phyloP scores from a whole-genome alignment of 2,797 vertebrate genomes.

The Sebastes variabilis region DNA sequence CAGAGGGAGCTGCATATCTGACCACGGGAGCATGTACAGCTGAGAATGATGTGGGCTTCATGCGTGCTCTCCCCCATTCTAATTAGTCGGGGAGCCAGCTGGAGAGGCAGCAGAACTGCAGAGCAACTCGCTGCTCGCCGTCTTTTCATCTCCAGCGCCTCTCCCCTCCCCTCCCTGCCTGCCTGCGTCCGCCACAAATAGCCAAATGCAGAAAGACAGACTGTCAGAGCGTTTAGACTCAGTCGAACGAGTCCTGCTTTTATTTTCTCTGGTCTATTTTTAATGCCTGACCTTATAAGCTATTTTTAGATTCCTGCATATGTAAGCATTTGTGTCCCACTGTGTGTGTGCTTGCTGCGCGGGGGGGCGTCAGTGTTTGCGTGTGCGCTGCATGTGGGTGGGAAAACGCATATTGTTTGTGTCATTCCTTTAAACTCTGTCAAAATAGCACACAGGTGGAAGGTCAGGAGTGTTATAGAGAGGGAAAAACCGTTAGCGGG shows the following conservation, averaged over 20 bases:
- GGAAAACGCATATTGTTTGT: slow-evolving; percentile 51
- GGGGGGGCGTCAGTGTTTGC: slow-evolving; percentile 22
- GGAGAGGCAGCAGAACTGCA: slow-evolving; percentile 73
- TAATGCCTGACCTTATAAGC: slow-evolving; percentile 61
- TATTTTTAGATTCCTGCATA: slow-evolving; percentile 80
- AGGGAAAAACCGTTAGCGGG: slow-evolving; percentile 23
- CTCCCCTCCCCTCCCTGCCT: slow-evolving; percentile 40
- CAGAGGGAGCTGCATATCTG: slow-evolving; percentile 41
- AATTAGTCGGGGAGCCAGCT: slow-evolving; percentile 72
- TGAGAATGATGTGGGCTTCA: slow-evolving; percentile 58
- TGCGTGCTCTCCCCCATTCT: slow-evolving; percentile 64
- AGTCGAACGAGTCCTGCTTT: slow-evolving; percentile 68
- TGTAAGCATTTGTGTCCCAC: slow-evolving; percentile 66
- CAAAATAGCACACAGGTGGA: slow-evolving; percentile 59
- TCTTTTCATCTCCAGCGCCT: slow-evolving; percentile 67
- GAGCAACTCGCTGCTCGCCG: slow-evolving; percentile 62
- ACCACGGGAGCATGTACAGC: slow-evolving; percentile 46
- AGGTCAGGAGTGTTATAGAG: slow-evolving; percentile 36
- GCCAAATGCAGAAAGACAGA: slow-evolving; percentile 77
- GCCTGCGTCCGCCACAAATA: slow-evolving; percentile 69
- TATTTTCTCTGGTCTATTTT: slow-evolving; percentile 78
- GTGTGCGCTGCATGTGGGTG: slow-evolving; percentile 46
- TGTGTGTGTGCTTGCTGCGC: background rate
- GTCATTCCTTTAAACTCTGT: slow-evolving; percentile 56
- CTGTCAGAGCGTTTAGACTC: slow-evolving; percentile 80